Base-by-base conservation (phyloP, 2,113 vertebrate species). In the Mungos mungo region DNA sequence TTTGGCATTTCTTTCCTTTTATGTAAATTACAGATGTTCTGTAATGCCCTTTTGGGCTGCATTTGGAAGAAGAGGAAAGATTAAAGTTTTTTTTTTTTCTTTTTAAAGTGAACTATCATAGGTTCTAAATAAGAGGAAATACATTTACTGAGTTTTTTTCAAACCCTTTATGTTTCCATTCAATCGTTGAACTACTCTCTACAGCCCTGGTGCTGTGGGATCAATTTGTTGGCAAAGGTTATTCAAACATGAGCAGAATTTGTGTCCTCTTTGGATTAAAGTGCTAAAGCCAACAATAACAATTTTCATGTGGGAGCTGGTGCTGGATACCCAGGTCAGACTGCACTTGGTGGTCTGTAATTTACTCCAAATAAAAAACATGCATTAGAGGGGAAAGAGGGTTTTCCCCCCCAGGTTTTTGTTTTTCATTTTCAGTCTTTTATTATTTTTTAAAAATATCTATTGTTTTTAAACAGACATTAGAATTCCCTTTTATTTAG, bases 141-240 rank as follows among this genome's bases (percentile, higher is more conserved):
- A 60, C 2, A 2, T 96, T 96, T 96, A 95, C 77, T 63, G 66
- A 84, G 41, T 86, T 93, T 97, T 84, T 66, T 60, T 60, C 57
- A 60, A 60, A 23, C 54, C 88, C 7, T 57, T 93, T 95, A 82
- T 69, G 2, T 92, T 96, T 92, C 50, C 63, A n/a, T 97, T 97
- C 92, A 77, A 86, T 97, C 83, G 94, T 97, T 97, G 86, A 97
- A 82, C 45, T 80, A 92, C 93, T 97, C 96, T 89, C 60, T 95
- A 23, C 80, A 98, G 96, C 76, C 88, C n/a, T 76, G 92, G 93
- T 98, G 97, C 93, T 97, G 25, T 98, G 98, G 96, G 97, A 98
- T 99, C 98, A 98, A 98, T 98, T 98, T 98, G 93, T 99, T 98
- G 98, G 98, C 98, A 98, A 97, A 95, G 98, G 97, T 98, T 99